Conservation (phyloP, 2,888 invertebrate genomes). For the Acronicta leporina region DNA sequence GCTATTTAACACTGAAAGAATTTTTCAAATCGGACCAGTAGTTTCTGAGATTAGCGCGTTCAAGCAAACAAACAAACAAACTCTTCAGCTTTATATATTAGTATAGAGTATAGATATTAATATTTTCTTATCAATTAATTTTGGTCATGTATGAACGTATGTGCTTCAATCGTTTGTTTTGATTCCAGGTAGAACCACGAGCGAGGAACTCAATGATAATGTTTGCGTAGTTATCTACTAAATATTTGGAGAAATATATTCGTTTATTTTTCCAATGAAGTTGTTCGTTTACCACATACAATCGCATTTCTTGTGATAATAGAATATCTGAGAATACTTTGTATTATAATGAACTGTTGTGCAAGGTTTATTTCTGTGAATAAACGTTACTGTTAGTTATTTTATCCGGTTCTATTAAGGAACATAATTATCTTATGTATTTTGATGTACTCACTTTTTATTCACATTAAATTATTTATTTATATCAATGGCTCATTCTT, state of each 20-base stretch:
- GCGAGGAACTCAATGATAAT: slow-evolving; percentile 19
- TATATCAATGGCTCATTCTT: slow-evolving; percentile 45
- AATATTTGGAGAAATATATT: slow-evolving; percentile 48
- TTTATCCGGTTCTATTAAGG: slow-evolving; percentile 43
- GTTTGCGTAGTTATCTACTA: slow-evolving; percentile 39
- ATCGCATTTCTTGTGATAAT: slow-evolving; percentile 77
- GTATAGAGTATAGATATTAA: too few relatives aligned
- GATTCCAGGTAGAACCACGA: slow-evolving; percentile 48
- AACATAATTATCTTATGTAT: slow-evolving; percentile 46
- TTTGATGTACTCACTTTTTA: slow-evolving; percentile 45
- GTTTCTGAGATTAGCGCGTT: too few relatives aligned
- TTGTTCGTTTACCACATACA: slow-evolving; percentile 52
- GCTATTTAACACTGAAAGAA: too few relatives aligned
- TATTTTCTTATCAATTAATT: not conserved
- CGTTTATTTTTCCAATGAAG: slow-evolving; percentile 51
- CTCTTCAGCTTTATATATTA: too few relatives aligned
- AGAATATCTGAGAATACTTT: slow-evolving; percentile 56
- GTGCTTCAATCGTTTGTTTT: slow-evolving; percentile 6
- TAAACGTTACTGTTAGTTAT: slow-evolving; percentile 68
- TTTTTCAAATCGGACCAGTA: too few relatives aligned
- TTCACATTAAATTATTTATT: slow-evolving; percentile 59
- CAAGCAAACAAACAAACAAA: too few relatives aligned
- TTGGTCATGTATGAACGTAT: not conserved
- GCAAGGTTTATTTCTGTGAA: slow-evolving; percentile 69
- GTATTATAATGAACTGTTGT: slow-evolving; percentile 35